Base-by-base conservation (phyloP, 2,888 invertebrate genomes). In the Athripsodes cinereus region DNA sequence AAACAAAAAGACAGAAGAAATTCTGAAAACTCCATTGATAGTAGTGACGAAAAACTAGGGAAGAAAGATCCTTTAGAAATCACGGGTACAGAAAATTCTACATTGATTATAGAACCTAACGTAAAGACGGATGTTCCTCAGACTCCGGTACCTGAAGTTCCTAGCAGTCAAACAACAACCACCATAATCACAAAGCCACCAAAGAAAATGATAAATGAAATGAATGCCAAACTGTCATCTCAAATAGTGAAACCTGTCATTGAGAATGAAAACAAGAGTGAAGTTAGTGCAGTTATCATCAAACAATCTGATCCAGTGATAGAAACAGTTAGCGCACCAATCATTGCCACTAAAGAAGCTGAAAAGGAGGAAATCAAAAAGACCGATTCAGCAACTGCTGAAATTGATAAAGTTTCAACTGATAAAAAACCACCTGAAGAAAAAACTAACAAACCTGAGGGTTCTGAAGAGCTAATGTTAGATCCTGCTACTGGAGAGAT, bases 11-110 rank as follows among this genome's bases (percentile, higher is more conserved):
- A 85, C 62, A 77, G 86, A 52, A 81, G 86, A 66, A 73, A 80
- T 10, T 86, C 87, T 0, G 86, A 85, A 61, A 84, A 84, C 1
- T 83, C 84, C 1, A 74, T 83, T 5, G 86, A 85, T 58, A 83
- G 82, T 47, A 78, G 78, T 47, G 85, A 84, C 62, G 85, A 85
- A 62, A 81, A 81, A 65, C 64, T 65, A 20, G 57, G 54, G 20
- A 76, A 72, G 59, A 71, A 69, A 48, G 74, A 74, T 52, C 3
- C 51, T n/a, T 10, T 53, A 2, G 55, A 73, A 46, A 57, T 72
- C 16, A 65, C 67, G 0, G 74, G 72, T 20, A 59, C 64, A 16
- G 63, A 61, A n/a, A 64, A 56, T 26, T 69, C 69, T 52, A 46
- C 62, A 2, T 40, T 57, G 6, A 22, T 62, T 3, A 64, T 63